Percentiles rank a stretch among this genome's conserved stretches.
phyloP scores from a whole-genome alignment of 1,140 invertebrate species.

The Mycetomoellerius zeteki region DNA sequence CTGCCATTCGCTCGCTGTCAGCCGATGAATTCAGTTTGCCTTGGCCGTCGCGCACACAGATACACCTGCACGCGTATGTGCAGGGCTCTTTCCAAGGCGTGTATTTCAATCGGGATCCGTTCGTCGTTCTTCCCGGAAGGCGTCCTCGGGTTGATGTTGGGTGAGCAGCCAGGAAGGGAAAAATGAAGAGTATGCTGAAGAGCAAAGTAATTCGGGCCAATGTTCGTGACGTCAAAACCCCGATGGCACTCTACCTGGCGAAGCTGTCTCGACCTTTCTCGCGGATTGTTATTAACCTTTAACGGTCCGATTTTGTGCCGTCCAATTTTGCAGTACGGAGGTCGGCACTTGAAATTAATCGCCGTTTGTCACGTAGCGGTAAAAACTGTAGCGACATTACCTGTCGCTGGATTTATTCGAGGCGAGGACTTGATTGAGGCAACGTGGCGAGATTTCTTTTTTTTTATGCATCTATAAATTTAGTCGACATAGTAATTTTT shows the following conservation, averaged over 20 bases:
- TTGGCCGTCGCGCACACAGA: conserved; percentile 28
- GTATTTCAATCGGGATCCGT: conserved; percentile 63
- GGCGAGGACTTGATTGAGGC: conserved; percentile 12
- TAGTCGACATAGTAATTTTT: conserved; percentile 21
- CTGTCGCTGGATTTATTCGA: conserved; percentile 9
- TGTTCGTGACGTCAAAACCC: conserved; percentile 55
- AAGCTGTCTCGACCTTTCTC: conserved; percentile 56
- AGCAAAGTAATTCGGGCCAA: conserved; percentile 62
- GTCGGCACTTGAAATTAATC: conserved; percentile 46
- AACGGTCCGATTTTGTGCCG: conserved; percentile 54
- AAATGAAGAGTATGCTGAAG: conserved; percentile 31
- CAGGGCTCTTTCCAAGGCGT: conserved; percentile 17
- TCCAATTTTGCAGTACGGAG: conserved; percentile 9
- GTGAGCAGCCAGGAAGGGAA: not conserved
- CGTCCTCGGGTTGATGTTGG: conserved; percentile 12
- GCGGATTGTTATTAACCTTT: conserved; percentile 59
- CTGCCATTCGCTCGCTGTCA: conserved; percentile 74
- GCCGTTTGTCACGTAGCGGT: conserved; percentile 54
- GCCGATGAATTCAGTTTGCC: conserved; percentile 75
- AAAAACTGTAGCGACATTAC: conserved; percentile 50
- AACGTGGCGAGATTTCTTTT: not conserved
- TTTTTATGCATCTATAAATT: conserved; percentile 1
- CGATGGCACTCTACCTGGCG: conserved; percentile 21
- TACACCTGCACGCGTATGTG: not conserved
- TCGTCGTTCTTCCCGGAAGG: conserved; percentile 67